Conservation (phyloP, 2,113 vertebrate genomes). For the Crotophaga sulcirostris region DNA sequence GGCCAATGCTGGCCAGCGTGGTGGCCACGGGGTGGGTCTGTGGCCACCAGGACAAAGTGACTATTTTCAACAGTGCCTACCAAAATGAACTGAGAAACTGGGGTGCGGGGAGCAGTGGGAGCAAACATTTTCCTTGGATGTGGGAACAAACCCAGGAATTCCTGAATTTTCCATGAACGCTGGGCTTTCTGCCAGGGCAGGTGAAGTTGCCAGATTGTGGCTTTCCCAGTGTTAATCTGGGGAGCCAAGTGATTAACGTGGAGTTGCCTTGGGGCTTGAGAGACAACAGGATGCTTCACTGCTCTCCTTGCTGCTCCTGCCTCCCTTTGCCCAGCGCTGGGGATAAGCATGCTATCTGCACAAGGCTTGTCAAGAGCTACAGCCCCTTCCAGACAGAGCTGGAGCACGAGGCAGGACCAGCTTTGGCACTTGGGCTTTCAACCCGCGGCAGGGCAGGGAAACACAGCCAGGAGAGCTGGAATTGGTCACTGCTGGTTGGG, state of each 20-base stretch:
- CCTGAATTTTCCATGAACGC: background rate
- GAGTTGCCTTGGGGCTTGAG: background rate
- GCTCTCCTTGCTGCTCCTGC: background rate
- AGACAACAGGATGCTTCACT: background rate
- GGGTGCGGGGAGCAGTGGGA: fast-evolving
- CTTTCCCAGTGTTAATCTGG: background rate
- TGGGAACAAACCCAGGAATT: background rate
- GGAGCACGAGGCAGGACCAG: fast-evolving
- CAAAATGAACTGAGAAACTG: background rate
- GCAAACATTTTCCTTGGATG: background rate
- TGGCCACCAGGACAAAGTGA: background rate
- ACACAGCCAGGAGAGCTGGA: background rate
- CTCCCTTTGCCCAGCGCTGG: background rate
- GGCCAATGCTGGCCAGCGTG: no score
- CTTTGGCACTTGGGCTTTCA: background rate
- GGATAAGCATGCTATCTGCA: background rate
- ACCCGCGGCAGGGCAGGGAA: background rate
- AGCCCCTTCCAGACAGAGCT: background rate
- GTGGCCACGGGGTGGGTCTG: fast-evolving
- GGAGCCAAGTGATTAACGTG: background rate
- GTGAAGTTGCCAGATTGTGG: background rate
- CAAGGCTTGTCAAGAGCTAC: background rate
- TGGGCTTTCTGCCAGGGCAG: background rate
- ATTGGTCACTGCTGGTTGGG: fast-evolving
- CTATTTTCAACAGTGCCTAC: background rate